Percentiles rank a stretch among this genome's conserved stretches.
Evolutionary conservation across 1,140 invertebrate genomes (phyloP).

Genomic region (Ooceraea biroi): DNA sequence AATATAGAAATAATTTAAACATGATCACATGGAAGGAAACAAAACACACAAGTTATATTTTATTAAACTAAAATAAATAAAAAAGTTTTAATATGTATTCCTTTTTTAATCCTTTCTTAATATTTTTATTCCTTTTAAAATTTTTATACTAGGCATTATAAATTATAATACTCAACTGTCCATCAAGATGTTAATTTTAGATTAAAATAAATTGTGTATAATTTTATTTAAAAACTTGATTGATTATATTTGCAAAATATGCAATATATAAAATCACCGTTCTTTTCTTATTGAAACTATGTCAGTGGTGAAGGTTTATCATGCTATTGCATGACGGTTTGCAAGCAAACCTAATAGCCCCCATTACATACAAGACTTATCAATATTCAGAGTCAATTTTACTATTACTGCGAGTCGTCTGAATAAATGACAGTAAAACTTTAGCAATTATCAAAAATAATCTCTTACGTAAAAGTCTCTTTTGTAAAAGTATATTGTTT

Average conservation of each 20-base stretch:
- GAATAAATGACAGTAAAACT: background rate
- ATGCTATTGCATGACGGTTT: slow-evolving; percentile 14
- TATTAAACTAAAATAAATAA: no score
- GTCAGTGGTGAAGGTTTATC: background rate
- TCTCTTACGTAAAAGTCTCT: background rate
- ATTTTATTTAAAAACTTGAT: background rate
- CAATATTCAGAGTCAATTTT: slow-evolving; percentile 29
- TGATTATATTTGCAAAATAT: background rate
- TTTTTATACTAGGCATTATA: no score
- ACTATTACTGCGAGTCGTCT: background rate
- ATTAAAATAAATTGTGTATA: no score
- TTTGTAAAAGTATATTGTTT: no score
- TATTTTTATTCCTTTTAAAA: no score
- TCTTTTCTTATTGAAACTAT: slow-evolving; percentile 18
- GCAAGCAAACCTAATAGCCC: background rate
- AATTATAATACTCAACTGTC: no score
- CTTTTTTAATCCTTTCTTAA: no score
- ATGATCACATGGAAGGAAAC: no score
- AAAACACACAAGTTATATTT: no score
- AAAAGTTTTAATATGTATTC: no score
- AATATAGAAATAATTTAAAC: background rate
- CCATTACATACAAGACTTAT: slow-evolving; percentile 25
- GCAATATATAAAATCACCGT: background rate
- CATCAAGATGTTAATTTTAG: no score
- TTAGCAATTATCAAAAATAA: background rate